Base-by-base conservation (phyloP, 2,797 vertebrate species). In the Chromobotia macracanthus region DNA sequence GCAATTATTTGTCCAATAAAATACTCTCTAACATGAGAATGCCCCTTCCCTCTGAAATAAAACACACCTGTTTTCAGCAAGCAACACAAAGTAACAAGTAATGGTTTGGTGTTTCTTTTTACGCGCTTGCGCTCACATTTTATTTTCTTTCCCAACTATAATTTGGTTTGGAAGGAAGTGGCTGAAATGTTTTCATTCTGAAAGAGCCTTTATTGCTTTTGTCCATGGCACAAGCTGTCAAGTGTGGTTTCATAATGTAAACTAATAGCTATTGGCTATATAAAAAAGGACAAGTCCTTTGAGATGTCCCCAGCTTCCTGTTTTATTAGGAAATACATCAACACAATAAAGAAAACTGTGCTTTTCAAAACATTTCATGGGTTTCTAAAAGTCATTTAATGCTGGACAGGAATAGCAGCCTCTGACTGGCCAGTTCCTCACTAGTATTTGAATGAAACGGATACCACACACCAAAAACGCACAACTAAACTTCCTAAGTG, bases 251-350 rank as follows among this genome's bases (percentile, higher is more conserved):
- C 31, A 25, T 31, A 61, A 61, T 13, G 10, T 16, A 31, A 61
- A 31, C 23, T 31, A 61, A 61, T 13, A 58, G 21, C 31, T 18
- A 23, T 12, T 66, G 48, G 38, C 21, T 56, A 46, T 55, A 55
- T 58, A 55, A 65, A 41, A 56, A 46, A 2, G 23, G 12, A 77
- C 23, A 77, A 19, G 50, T 21, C 21, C 13, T 41, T 55, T 68
- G 18, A 77, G 28, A 31, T 13, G 9, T 44, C 16, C 16, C 10
- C 63, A 76, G 31, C 41, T 21, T 69, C 53, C 44, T 68, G 65
- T 60, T 60, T 60, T 55, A 46, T 50, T 44, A 77, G 1, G 25
- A 69, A 76, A 69, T 31, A 66, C 15, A 31, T 77, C 75, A 23
- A 50, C 53, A 48, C 53, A 60, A 6, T 4, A 60, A 25, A 60